Percentiles rank a stretch among this genome's conserved stretches.
phyloP scores from a whole-genome alignment of 2,888 invertebrate species.

The Osmoderma eremita region DNA sequence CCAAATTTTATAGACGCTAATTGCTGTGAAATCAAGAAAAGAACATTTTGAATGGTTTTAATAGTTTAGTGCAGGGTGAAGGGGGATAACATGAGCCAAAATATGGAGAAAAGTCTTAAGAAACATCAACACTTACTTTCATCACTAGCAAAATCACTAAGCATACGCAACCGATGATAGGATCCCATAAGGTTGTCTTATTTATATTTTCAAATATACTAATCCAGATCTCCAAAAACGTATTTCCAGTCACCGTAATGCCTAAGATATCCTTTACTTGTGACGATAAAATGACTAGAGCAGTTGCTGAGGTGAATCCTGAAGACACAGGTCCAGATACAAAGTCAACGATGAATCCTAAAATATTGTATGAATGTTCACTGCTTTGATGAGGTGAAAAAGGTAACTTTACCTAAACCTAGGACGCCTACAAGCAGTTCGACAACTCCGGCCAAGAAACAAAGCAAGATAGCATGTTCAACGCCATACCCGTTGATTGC shows the following conservation, averaged over 20 bases:
- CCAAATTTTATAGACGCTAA: conserved; percentile 38
- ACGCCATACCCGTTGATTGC: conserved; percentile 71
- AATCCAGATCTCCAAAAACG: conserved; percentile 82
- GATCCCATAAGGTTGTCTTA: conserved; percentile 75
- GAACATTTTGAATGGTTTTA: not conserved
- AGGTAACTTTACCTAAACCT: conserved; percentile 73
- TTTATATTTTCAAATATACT: conserved; percentile 76
- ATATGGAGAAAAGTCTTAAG: too few species aligned
- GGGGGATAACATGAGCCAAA: too few species aligned
- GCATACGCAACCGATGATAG: conserved; percentile 78
- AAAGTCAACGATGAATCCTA: conserved; percentile 87
- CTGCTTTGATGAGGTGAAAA: not conserved
- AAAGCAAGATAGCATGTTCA: conserved; percentile 79
- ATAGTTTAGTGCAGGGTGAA: too few species aligned
- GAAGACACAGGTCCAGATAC: conserved; percentile 90
- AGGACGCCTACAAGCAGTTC: conserved; percentile 84
- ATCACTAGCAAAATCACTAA: conserved; percentile 80
- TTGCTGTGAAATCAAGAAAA: conserved; percentile 19
- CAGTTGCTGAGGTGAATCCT: conserved; percentile 91
- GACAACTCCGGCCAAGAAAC: conserved; percentile 78
- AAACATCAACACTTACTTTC: too few species aligned
- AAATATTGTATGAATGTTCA: not conserved
- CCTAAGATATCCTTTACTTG: conserved; percentile 87
- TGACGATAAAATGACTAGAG: conserved; percentile 88
- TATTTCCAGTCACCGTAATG: conserved; percentile 75